Evolutionary conservation across 1,140 invertebrate species (phyloP).

Genomic region (Holotrichia oblita): DNA sequence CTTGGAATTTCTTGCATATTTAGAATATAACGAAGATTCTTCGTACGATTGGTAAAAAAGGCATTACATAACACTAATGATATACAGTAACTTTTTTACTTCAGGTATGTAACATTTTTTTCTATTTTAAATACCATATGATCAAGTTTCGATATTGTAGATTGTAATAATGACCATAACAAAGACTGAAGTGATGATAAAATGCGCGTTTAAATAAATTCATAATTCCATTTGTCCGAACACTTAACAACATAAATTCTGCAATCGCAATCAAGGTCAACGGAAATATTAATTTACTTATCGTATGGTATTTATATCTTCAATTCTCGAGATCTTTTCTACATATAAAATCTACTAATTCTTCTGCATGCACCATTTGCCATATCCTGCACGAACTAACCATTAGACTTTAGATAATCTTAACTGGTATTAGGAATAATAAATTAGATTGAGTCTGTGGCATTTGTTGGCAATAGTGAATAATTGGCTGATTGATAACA

Average conservation of each 20-base stretch:
- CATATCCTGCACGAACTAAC: slow-evolving; percentile 15
- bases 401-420: neutral
- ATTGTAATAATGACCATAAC: too few relatives aligned
- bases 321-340: neutral
- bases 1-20: too few relatives aligned
- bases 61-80: neutral
- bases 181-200: too few relatives aligned
- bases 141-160: too few relatives aligned
- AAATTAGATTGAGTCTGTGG: slow-evolving; percentile 20
- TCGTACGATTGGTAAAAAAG: too few relatives aligned
- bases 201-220: too few relatives aligned
- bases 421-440: neutral
- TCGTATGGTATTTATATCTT: slow-evolving; percentile 16
- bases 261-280: neutral
- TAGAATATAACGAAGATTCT: too few relatives aligned
- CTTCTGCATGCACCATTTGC: slow-evolving; percentile 26
- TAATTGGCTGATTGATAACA: slow-evolving; percentile 35
- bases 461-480: slow-evolving; percentile 33
- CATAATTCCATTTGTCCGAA: too few relatives aligned
- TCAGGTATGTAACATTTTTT: neutral
- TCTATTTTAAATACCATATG: neutral
- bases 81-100: neutral
- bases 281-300: neutral
- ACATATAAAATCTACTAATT: neutral
- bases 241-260: neutral